These are phyloP conservation scores for Syndactyla subalaris DNA, from an alignment of 2,797 vertebrate genomes.

Conservation along the genomic window DNA sequence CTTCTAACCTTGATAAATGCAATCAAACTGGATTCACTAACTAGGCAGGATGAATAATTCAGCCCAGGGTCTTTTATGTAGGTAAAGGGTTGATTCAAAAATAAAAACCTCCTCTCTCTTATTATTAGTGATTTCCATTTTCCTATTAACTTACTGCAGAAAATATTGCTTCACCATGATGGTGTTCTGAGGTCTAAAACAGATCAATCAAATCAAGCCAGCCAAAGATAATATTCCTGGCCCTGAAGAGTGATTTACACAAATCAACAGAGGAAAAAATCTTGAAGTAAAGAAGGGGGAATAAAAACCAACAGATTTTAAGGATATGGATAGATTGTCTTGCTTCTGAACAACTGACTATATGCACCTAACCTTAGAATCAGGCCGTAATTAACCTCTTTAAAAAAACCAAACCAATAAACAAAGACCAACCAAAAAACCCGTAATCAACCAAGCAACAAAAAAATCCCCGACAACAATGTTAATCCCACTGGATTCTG, in stretches of 20 bases:
- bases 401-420: not conserved
- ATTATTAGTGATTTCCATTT: constrained; percentile 50
- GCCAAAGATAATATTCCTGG: not conserved
- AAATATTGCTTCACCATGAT: constrained; percentile 3
- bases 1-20: not conserved
- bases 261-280: not conserved
- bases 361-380: not conserved
- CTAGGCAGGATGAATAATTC: not conserved
- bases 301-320: not conserved
- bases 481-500: not conserved
- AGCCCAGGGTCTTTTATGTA: not conserved
- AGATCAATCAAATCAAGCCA: constrained; percentile 1
- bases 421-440: too few species aligned
- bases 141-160: constrained; percentile 31
- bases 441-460: too few species aligned
- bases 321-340: not conserved
- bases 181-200: not conserved
- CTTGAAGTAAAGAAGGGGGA: not conserved
- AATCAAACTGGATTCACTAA: constrained; percentile 1
- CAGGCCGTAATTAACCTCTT: constrained; percentile 48
- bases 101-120: not conserved
- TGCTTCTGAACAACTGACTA: not conserved
- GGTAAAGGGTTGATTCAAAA: constrained; percentile 17
- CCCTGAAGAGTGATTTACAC: constrained; percentile 15
- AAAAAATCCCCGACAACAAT: too few species aligned